Conservation (phyloP, 2,888 invertebrate species). For the Eupithecia insigniata region DNA sequence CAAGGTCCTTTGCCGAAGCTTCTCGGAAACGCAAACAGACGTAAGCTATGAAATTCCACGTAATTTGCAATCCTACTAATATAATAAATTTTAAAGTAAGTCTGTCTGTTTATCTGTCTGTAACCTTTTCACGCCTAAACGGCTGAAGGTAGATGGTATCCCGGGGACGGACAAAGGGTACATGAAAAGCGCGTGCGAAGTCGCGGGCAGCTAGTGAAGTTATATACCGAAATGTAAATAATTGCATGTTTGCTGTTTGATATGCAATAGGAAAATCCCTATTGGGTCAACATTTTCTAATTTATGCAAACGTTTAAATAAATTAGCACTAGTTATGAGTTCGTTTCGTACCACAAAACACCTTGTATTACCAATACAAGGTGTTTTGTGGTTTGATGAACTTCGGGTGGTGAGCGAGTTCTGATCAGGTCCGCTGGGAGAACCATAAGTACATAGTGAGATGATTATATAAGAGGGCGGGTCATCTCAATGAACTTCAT, state of each 20-base stretch:
- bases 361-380: too few relatives aligned
- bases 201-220: too few relatives aligned
- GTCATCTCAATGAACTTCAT: slow-evolving; percentile 46
- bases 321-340: slow-evolving; percentile 7
- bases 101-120: too few relatives aligned
- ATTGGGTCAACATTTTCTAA: slow-evolving; percentile 26
- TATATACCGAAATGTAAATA: slow-evolving; percentile 7
- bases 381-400: too few relatives aligned
- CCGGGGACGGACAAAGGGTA: too few relatives aligned
- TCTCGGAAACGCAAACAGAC: slow-evolving; percentile 27
- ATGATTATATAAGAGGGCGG: slow-evolving; percentile 30
- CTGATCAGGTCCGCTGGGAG: not conserved
- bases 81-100: too few relatives aligned
- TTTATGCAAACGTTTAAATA: slow-evolving; percentile 14
- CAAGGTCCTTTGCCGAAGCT: slow-evolving; percentile 30
- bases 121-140: too few relatives aligned
- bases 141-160: too few relatives aligned
- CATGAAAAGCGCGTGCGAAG: too few relatives aligned
- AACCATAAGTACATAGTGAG: slow-evolving; percentile 17
- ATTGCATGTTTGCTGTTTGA: slow-evolving; percentile 23
- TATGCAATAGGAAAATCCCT: slow-evolving; percentile 31
- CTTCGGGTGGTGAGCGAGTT: too few relatives aligned
- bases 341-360: not conserved
- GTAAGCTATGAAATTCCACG: slow-evolving; percentile 5
- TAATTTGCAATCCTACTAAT: slow-evolving; percentile 12